Evolutionary conservation across 2,113 vertebrate genomes (phyloP).

Genomic region (Zosterops hypoxanthus): DNA sequence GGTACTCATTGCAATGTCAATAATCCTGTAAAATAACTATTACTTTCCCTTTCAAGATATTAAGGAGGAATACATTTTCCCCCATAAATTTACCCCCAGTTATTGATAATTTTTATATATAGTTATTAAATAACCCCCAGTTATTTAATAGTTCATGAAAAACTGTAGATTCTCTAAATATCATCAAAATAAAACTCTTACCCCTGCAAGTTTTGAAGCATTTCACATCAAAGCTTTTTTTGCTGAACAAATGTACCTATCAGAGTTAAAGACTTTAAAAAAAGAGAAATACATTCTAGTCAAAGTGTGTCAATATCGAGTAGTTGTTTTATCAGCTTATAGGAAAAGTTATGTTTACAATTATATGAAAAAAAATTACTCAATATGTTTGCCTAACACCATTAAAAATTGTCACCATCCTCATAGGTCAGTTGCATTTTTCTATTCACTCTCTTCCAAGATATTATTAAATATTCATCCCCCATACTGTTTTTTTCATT

Average conservation of each 20-base stretch:
- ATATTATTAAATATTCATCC: neutral
- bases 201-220: neutral
- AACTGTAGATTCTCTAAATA: neutral
- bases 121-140: no score
- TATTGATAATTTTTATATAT: neutral
- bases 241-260: neutral
- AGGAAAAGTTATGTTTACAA: neutral
- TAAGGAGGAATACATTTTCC: neutral
- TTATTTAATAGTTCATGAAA: neutral
- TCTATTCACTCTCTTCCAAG: neutral
- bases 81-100: neutral
- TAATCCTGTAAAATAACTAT: neutral
- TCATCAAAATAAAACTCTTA: neutral
- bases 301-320: neutral
- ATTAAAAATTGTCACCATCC: neutral
- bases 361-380: neutral
- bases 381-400: neutral
- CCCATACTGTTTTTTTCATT: neutral
- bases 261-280: neutral
- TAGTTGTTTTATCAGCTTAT: neutral
- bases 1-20: neutral
- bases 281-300: neutral
- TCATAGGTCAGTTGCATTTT: neutral
- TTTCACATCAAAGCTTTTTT: neutral
- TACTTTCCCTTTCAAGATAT: neutral